Evolutionary conservation across 2,113 vertebrate genomes (phyloP).

Genomic region (Scomber japonicus): DNA sequence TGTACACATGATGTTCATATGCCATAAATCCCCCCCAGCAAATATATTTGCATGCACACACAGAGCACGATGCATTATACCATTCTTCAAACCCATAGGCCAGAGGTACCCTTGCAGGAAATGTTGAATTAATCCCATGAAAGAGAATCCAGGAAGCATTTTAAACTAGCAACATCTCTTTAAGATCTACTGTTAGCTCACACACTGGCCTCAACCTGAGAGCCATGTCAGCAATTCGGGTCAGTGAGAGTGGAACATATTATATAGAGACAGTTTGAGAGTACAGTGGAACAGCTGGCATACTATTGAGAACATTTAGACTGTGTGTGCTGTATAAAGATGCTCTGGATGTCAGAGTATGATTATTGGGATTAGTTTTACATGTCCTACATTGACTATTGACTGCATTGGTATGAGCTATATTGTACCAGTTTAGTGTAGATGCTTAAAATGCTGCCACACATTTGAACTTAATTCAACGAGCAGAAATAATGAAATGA

Average conservation of each 20-base stretch:
- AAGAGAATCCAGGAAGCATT: not conserved
- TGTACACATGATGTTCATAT: not conserved
- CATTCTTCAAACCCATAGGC: not conserved
- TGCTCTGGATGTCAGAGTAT: slow-evolving; percentile 11
- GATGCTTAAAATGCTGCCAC: slow-evolving; percentile 26
- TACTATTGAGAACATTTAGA: slow-evolving; percentile 1
- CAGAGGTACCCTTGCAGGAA: not conserved
- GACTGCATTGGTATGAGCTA: not conserved
- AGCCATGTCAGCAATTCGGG: slow-evolving; percentile 23
- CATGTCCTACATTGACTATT: not conserved
- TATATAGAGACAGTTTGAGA: not conserved
- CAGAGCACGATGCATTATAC: not conserved
- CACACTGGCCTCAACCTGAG: not conserved
- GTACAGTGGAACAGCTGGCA: slow-evolving; percentile 8
- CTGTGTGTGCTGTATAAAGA: too few species aligned
- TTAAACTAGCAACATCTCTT: slow-evolving; percentile 24
- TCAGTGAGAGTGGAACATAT: slow-evolving; percentile 19
- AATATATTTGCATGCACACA: not conserved
- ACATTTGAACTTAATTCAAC: slow-evolving; percentile 6
- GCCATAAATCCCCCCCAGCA: not conserved
- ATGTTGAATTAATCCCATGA: not conserved
- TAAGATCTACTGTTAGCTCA: slow-evolving; percentile 20
- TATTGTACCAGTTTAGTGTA: not conserved
- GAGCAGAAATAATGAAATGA: not conserved
- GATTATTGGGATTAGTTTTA: not conserved